phyloP scores from a whole-genome alignment of 2,797 vertebrate species.

The Merluccius polli region DNA sequence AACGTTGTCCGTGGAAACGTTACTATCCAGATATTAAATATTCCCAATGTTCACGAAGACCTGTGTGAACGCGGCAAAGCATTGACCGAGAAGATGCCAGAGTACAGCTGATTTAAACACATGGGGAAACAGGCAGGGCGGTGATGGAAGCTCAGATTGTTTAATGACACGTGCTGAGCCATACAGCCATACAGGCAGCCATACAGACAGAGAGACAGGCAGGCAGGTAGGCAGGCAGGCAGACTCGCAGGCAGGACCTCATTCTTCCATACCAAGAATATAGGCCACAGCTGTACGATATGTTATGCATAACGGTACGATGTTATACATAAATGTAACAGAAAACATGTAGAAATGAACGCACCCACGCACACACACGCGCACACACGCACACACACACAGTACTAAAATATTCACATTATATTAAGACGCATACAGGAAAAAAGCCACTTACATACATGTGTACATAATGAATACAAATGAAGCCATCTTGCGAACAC shows the following conservation, averaged over 20 bases:
- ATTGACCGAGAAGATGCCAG: not conserved
- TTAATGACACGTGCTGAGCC: constrained; percentile 38
- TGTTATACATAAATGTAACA: not conserved
- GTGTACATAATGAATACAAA: too few relatives aligned
- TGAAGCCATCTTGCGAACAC: constrained; percentile 19
- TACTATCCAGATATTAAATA: not conserved
- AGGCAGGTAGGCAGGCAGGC: constrained; percentile 16
- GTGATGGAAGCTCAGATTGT: constrained; percentile 10
- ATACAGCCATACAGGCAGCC: not conserved
- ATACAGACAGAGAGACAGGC: constrained; percentile 10
- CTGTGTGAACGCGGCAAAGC: not conserved
- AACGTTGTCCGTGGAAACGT: not conserved
- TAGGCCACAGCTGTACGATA: not conserved
- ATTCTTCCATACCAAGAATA: not conserved
- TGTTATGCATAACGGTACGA: not conserved
- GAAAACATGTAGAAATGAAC: not conserved
- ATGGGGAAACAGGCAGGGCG: not conserved
- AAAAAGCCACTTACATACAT: not conserved
- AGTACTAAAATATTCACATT: not conserved
- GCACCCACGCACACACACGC: constrained; percentile 31
- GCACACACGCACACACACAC: constrained; percentile 9
- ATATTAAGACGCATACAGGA: not conserved
- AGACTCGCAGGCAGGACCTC: not conserved
- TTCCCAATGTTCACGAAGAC: not conserved
- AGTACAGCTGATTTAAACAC: not conserved